Percentiles rank a stretch among this genome's conserved stretches.
phyloP scores from a whole-genome alignment of 2,888 invertebrate species.

The Synanthedon formicaeformis region DNA sequence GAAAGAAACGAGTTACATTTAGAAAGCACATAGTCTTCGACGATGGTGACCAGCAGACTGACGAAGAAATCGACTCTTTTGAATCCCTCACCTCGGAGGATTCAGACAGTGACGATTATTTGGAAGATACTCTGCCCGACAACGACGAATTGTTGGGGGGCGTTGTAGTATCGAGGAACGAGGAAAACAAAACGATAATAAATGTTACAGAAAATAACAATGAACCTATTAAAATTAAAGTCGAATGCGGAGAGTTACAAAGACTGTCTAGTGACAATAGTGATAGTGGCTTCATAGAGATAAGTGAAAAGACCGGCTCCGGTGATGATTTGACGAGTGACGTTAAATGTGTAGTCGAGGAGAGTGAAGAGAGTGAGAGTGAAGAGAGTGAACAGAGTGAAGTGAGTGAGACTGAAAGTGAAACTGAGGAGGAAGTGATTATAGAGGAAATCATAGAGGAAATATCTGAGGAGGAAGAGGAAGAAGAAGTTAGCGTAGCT shows the following conservation, averaged over 20 bases:
- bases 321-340: constrained; percentile 38
- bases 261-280: constrained; percentile 58
- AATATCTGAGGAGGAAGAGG: constrained; percentile 17
- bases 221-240: constrained; percentile 32
- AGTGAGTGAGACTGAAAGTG: constrained; percentile 23
- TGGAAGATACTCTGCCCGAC: constrained; percentile 39
- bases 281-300: constrained; percentile 63
- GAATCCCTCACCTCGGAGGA: constrained; percentile 51
- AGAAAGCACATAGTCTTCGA: constrained; percentile 64
- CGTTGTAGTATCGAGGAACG: constrained; percentile 24
- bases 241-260: constrained; percentile 33
- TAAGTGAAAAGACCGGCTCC: constrained; percentile 37
- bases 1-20: constrained; percentile 59
- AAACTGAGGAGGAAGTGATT: constrained; percentile 34
- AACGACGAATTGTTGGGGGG: constrained; percentile 40
- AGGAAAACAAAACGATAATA: constrained; percentile 45
- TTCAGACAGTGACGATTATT: constrained; percentile 30
- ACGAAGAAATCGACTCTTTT: constrained; percentile 52
- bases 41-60: constrained; percentile 62
- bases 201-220: constrained; percentile 25
- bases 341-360: constrained; percentile 20
- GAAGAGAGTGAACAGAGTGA: constrained; percentile 18
- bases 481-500: constrained; percentile 12
- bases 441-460: constrained; percentile 28
- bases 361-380: constrained; percentile 19